Base-by-base conservation (phyloP, 1,140 invertebrate genomes). In the Lepidurus packardi region DNA sequence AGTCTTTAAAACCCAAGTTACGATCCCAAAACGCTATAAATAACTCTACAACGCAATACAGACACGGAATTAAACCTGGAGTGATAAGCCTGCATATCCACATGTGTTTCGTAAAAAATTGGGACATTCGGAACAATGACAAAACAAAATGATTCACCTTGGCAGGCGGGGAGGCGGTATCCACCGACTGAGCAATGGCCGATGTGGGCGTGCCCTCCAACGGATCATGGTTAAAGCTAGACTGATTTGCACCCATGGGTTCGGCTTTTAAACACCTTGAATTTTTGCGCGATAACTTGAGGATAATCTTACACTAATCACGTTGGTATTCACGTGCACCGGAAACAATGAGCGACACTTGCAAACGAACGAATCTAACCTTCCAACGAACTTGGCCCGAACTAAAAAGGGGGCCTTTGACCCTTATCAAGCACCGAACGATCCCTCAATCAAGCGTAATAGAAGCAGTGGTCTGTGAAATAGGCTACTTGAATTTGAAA, bases 161-260 rank as follows among this genome's bases (percentile, higher is more conserved):
- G 53, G 16, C 53, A 65, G 53, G 53, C 53, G 21, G 8, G 21
- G 53, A 21, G 53, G 53, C 53, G 53, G 13, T 65, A 21, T 65
- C 53, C 53, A 65, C 53, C 53, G 53, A 65, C 53, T 13, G 53
- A n/a, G 53, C 53, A 16, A 65, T 65, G 53, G 53, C 53, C 21
- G 53, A 65, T n/a, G 53, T 65, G 53, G 53, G 53, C 53, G 53
- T 65, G 16, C 53, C 53, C 21, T 65, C 53, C 53, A 65, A 21
- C 6, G 53, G 53, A 65, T 65, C 53, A 65, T 65, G 53, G 53
- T 65, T 65, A 65, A 65, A 65, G 53, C 53, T 65, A 65, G 53
- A 65, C 21, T 65, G 53, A 65, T 65, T 65, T 13, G 53, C 53
- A 21, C 53, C 53, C 53, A 65, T 65, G 53, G 53, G 53, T n/a